Percentiles rank a stretch among this genome's conserved stretches.
Evolutionary conservation across 2,888 invertebrate species (phyloP).

Genomic region (Cyaniris semiargus): DNA sequence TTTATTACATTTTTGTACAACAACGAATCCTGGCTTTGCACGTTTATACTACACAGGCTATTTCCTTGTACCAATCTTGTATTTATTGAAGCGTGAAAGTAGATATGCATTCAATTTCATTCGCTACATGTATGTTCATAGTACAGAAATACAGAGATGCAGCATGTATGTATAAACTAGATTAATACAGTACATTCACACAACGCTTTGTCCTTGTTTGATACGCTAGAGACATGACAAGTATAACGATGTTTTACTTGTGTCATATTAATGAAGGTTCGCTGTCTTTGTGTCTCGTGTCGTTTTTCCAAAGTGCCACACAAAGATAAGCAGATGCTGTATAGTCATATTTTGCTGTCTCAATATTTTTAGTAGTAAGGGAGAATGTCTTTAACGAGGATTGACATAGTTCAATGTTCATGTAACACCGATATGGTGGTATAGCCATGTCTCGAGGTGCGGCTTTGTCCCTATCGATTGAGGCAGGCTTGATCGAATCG

Average conservation of each 20-base stretch:
- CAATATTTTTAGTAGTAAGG: background rate
- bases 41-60: background rate
- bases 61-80: background rate
- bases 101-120: background rate
- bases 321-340: no score
- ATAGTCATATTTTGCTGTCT: no score
- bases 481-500: slow-evolving; percentile 73
- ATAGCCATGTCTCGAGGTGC: slow-evolving; percentile 52
- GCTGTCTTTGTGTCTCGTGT: no score
- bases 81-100: background rate
- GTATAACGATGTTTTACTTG: no score
- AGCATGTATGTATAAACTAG: background rate
- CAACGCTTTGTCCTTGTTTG: no score
- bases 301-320: no score
- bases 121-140: background rate
- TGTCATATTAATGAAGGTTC: no score
- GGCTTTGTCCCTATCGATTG: slow-evolving; percentile 77
- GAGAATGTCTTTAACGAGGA: background rate
- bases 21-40: background rate
- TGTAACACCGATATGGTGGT: slow-evolving; percentile 33
- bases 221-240: no score
- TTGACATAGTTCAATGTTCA: slow-evolving; percentile 11
- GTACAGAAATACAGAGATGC: background rate
- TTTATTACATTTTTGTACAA: slow-evolving; percentile 9
- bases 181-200: no score